Evolutionary conservation across 2,113 vertebrate genomes (phyloP).

Genomic region (Mormyrus lacerda): DNA sequence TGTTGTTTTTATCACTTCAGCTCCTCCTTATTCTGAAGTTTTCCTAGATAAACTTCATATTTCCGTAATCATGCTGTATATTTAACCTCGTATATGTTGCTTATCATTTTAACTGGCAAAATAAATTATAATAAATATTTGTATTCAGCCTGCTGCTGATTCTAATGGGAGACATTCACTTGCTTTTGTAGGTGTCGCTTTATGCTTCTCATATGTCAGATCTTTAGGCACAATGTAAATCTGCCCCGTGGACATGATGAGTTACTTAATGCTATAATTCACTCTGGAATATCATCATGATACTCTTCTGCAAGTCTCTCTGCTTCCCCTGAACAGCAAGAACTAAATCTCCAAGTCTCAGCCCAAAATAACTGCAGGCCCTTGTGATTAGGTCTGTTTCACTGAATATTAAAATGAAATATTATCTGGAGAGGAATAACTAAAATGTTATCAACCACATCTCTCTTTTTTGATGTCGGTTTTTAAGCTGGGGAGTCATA

Average conservation of each 20-base stretch:
- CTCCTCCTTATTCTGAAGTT: not conserved
- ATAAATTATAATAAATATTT: not conserved
- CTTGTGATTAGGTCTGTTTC: not conserved
- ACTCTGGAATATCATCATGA: not conserved
- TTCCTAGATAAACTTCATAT: not conserved
- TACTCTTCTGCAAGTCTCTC: not conserved
- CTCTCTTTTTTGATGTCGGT: not conserved
- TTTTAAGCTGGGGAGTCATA: not conserved
- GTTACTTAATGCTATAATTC: not conserved
- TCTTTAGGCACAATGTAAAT: not conserved
- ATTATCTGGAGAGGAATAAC: not conserved
- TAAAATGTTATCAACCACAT: not conserved
- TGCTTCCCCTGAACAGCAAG: not conserved
- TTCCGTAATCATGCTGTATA: not conserved
- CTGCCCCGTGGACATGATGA: not conserved
- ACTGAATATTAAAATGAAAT: not conserved
- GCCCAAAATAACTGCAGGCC: conserved; percentile 8
- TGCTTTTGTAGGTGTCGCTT: not conserved
- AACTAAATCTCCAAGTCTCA: not conserved
- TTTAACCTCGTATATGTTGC: not conserved
- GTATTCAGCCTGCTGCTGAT: not conserved
- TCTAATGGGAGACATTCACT: not conserved
- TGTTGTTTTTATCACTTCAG: not conserved
- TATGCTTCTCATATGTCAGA: not conserved
- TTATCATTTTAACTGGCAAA: not conserved